Conservation (phyloP, 2,113 vertebrate species). For the Aplodontia rufa region DNA sequence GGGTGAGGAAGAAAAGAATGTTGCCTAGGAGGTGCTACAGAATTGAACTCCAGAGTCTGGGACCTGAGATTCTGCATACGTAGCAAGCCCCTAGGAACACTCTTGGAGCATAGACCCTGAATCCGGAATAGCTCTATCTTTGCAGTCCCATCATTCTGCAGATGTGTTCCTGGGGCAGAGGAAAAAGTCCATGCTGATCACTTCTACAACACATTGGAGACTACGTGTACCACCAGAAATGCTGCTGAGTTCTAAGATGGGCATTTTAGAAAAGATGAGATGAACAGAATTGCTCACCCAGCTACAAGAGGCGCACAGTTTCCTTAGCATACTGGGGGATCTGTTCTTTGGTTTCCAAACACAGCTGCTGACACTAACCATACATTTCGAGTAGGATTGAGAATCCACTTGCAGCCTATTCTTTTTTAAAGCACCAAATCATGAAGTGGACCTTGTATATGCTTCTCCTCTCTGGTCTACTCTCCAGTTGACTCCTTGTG, state of each 20-base stretch:
- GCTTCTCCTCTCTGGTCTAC: constrained; percentile 3
- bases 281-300: not conserved
- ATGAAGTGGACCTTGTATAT: constrained; percentile 16
- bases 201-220: not conserved
- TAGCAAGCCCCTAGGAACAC: not conserved
- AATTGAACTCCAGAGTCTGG: not conserved
- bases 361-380: constrained; percentile 31
- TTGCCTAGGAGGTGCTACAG: not conserved
- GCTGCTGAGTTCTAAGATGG: not conserved
- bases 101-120: no score
- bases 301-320: not conserved
- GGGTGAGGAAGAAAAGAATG: not conserved
- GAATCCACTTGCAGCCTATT: constrained; percentile 55
- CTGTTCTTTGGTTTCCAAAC: constrained; percentile 13
- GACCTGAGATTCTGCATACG: not conserved
- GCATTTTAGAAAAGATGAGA: not conserved
- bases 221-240: not conserved
- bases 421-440: constrained; percentile 58
- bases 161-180: not conserved
- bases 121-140: not conserved
- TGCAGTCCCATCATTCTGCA: not conserved
- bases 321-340: not conserved
- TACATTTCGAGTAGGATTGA: constrained; percentile 55
- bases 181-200: not conserved
- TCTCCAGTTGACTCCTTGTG: constrained; percentile 44